Base-by-base conservation (phyloP, 2,113 vertebrate genomes). In the Corythaeola cristata region DNA sequence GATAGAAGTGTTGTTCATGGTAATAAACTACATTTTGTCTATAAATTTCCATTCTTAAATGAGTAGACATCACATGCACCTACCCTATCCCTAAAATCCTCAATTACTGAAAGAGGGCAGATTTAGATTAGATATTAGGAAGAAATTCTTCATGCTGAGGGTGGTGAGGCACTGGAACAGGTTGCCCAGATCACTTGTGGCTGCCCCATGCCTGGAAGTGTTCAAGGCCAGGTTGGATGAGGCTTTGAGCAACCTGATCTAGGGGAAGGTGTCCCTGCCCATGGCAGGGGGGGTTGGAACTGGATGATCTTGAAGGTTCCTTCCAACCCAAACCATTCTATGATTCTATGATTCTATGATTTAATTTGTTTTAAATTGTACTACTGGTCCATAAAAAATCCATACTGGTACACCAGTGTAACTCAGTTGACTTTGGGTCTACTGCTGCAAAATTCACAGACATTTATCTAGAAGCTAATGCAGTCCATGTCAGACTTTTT, bases 11-110 rank as follows among this genome's bases (percentile, higher is more conserved):
- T 28, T 76, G 32, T 58, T 80, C 44, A 10, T 64, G 28, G 73
- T 76, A 89, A 77, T 50, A 89, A 93, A 76, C 80, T 59, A 59
- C n/a, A 37, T 63, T 81, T 84, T 77, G 16, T n/a, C 50, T 76
- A 14, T 35, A 64, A 84, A 59, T 8, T 47, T 80, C 53, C 35
- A 33, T 73, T 89, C 49, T 73, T 59, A 73, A 41, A 60, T 59
- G 14, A 84, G 19, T 27, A 73, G 73, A 18, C 8, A 53, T 47
- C 50, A n/a, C 21, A 32, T 63, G 72, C 12, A 47, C 26, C 33
- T 73, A 52, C 47, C 35, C 30, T 59, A 67, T 86, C 13, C 59
- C 37, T 73, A 68, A 89, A 89, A 62, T 78, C 55, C 30, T 23
- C 41, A 64, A 56, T 44, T 12, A 44, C 41, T 44, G 41, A 44